Evolutionary conservation across 1,140 invertebrate genomes (phyloP).

Genomic region (Drosophila setifemur): DNA sequence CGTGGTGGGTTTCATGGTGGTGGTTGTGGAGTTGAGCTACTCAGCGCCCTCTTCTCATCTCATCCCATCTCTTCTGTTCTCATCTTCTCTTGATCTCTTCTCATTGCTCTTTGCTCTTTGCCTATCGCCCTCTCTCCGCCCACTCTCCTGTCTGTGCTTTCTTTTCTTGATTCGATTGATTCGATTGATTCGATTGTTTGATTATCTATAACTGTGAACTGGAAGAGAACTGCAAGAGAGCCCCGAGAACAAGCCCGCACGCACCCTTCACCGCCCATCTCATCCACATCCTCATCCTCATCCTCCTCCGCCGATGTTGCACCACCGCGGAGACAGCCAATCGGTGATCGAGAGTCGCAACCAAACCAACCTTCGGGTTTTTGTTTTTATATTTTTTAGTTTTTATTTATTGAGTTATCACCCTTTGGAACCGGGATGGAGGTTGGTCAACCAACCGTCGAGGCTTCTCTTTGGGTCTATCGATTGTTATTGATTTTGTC

Average conservation of each 20-base stretch:
- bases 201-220: background rate
- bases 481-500: background rate
- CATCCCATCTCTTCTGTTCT: background rate
- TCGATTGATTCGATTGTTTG: too few species aligned
- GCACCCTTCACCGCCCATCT: background rate
- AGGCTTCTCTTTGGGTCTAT: too few species aligned
- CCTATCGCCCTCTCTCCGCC: slow-evolving; percentile 6
- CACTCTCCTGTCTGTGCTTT: background rate
- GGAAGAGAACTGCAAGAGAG: slow-evolving; percentile 17
- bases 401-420: background rate
- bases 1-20: slow-evolving; percentile 23
- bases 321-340: slow-evolving; percentile 9
- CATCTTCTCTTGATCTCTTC: background rate
- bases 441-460: background rate
- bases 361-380: slow-evolving; percentile 28
- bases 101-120: background rate
- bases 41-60: background rate
- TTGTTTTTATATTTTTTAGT: background rate
- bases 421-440: background rate
- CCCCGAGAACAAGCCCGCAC: background rate
- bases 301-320: background rate
- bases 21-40: slow-evolving; percentile 15
- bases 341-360: background rate
- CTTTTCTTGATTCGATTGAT: background rate
- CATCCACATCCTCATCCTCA: background rate